Base-by-base conservation (phyloP, 1,140 invertebrate species). In the Heliconius eleuchia region DNA sequence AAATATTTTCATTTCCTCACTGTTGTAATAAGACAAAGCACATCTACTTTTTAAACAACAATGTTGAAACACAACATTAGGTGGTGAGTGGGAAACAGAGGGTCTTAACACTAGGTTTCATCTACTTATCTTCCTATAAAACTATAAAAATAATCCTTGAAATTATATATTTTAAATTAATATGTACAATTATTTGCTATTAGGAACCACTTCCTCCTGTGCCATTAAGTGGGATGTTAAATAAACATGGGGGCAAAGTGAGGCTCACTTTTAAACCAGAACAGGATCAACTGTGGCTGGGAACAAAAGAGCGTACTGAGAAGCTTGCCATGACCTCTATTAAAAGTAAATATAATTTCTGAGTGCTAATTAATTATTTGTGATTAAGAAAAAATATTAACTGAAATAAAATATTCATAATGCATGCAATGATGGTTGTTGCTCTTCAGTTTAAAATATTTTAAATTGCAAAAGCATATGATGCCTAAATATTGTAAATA, bases 231-330 rank as follows among this genome's bases (percentile, higher is more conserved):
- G 98, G 98, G 75, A 99, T 99, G 98, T 94, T 98, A 80, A 99
- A 99, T 91, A 98, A 98, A 91, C 96, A 96, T 85, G 98, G 98
- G n/a, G 97, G 97, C 2, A 99, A 99, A 96, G 98, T 99, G 72
- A 95, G 98, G 87, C 95, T 99, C 76, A 99, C 98, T 60, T 99
- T 99, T 91, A 99, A 99, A 95, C 95, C 99, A 84, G 98, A 99
- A 93, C 95, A 96, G 79, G 98, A 99, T 93, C 98, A 99, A 91
- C 93, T 99, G 9, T 99, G 98, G 98, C 96, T 99, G 74, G 98
- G 98, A 66, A 99, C 98, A 23, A 99, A 98, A 95, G 98, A 99
- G 95, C 95, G 98, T 85, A 99, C 98, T 83, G 98, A 99, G 86
- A 99, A 99, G 95, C 96, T 99, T 88, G 96, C 97, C 80, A 98